Conservation (phyloP, 1,140 invertebrate genomes). For the Drosophila virilis region DNA sequence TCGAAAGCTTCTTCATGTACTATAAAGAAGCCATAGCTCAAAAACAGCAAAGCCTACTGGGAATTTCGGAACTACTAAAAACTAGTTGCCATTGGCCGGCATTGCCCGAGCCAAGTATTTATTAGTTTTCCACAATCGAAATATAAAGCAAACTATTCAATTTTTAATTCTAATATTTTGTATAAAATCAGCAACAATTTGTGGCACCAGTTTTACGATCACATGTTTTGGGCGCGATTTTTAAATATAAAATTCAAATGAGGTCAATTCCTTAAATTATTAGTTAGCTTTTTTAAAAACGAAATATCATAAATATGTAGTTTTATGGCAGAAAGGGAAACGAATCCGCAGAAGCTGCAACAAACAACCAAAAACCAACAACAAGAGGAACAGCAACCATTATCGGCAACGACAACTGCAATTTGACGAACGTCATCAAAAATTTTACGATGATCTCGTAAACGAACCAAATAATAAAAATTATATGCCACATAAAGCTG, state of each 20-base stretch:
- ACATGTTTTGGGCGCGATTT: no score
- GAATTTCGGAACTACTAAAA: no score
- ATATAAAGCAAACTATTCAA: no score
- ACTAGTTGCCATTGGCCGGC: no score
- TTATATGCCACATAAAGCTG: conserved; percentile 77
- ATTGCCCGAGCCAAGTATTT: no score
- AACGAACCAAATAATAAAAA: conserved; percentile 69
- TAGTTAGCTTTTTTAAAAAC: conserved; percentile 5
- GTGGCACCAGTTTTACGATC: no score
- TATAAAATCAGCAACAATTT: no score
- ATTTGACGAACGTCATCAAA: conserved; percentile 77
- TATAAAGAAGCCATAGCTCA: no score
- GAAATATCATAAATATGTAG: conserved; percentile 33
- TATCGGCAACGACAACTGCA: conserved; percentile 45
- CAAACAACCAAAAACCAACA: conserved; percentile 11
- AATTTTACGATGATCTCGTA: conserved; percentile 72
- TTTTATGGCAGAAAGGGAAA: conserved; percentile 20
- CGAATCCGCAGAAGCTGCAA: conserved; percentile 17
- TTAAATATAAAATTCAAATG: conserved; percentile 29
- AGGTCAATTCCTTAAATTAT: conserved; percentile 21
- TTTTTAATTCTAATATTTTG: no score
- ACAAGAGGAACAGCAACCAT: conserved; percentile 1
- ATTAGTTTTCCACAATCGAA: no score
- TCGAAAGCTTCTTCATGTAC: background rate
- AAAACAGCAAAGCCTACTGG: background rate